Conservation (phyloP, 2,797 vertebrate genomes). For the Cossypha dichroa region DNA sequence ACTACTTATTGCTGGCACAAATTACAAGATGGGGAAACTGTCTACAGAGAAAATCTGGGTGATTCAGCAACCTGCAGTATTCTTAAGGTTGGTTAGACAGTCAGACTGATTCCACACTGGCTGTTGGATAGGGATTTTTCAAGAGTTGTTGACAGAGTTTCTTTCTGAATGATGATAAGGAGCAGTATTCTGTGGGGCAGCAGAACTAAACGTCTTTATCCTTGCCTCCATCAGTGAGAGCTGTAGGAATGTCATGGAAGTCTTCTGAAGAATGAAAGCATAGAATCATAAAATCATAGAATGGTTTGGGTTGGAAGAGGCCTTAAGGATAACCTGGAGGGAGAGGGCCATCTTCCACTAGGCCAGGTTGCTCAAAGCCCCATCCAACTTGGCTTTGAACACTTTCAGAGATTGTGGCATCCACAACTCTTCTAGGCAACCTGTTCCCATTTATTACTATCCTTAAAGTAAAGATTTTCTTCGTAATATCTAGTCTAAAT, state of each 20-base stretch:
- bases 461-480: background rate
- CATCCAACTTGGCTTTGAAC: background rate
- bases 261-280: background rate
- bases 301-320: background rate
- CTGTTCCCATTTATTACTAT: background rate
- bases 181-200: background rate
- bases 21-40: background rate
- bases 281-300: background rate
- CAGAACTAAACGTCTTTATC: background rate
- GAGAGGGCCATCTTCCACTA: rapidly evolving
- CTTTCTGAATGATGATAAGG: background rate
- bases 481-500: background rate
- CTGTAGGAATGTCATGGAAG: background rate
- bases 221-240: background rate
- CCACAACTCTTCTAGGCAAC: background rate
- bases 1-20: background rate
- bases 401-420: background rate
- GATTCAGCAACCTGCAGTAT: background rate
- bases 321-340: background rate
- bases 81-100: background rate
- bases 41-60: background rate
- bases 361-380: background rate
- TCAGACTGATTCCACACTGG: background rate
- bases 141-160: background rate
- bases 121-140: background rate